These are phyloP conservation scores for Ceyx melanurus DNA, from an alignment of 2,113 vertebrate genomes.

Conservation along the genomic window DNA sequence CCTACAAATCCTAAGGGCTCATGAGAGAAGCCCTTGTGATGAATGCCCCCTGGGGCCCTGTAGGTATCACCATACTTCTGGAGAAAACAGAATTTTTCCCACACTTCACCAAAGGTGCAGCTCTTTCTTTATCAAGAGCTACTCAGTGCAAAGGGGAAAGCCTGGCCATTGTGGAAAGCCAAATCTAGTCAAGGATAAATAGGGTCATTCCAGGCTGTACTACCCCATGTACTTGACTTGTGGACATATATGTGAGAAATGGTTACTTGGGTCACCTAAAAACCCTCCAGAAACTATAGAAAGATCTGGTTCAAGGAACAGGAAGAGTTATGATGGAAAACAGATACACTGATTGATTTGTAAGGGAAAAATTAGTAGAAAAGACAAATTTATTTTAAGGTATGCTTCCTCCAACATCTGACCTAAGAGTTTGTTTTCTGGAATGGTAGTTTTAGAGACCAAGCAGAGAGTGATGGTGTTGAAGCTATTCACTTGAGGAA, in stretches of 20 bases:
- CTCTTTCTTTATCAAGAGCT: neutral
- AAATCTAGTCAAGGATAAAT: neutral
- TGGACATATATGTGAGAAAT: neutral
- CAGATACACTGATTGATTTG: neutral
- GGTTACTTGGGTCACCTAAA: neutral
- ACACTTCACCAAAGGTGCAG: fast-evolving
- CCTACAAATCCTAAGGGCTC: neutral
- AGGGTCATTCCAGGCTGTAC: neutral
- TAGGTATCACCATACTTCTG: neutral
- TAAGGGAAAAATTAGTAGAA: neutral
- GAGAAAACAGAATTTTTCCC: neutral
- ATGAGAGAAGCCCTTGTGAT: neutral
- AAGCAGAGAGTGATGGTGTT: neutral
- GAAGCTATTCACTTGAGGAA: neutral
- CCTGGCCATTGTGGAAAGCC: neutral
- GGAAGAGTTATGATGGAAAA: neutral
- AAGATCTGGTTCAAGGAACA: neutral
- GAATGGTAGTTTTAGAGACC: neutral
- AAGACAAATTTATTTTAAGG: neutral
- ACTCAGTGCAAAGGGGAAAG: neutral
- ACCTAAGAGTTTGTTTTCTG: neutral
- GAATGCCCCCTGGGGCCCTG: neutral
- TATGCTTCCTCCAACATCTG: neutral
- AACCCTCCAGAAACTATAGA: neutral
- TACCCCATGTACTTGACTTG: neutral